Base-by-base conservation (phyloP, 2,113 vertebrate genomes). In the Bujurquina vittata region DNA sequence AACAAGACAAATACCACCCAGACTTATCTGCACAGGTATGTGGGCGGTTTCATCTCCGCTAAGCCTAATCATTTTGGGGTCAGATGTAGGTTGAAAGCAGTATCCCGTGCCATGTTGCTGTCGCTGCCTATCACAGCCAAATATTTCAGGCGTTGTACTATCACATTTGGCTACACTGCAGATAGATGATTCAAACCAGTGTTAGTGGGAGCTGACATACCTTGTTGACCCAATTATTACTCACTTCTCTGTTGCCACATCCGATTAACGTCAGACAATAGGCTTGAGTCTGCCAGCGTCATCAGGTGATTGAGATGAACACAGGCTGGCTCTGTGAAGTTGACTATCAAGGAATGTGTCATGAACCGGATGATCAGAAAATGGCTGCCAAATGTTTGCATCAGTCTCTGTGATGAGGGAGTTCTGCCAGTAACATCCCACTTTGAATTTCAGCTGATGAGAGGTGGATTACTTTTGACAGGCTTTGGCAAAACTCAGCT, bases 141-240 rank as follows among this genome's bases (percentile, higher is more conserved):
- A 90, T 89, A 88, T 84, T 90, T 89, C 85, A 90, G 72, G 84
- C 74, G 57, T 88, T 83, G 72, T 84, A 77, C 87, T 46, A 76
- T 89, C 80, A 88, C 80, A 29, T 90, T 93, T 94, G 88, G 92
- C 89, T 84, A 23, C 3, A 54, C 81, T 87, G 84, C 79, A 88
- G 83, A 91, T 86, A 76, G 83, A 89, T 93, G 93, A 94, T 92
- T 94, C 90, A 93, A 61, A 80, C 26, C 15, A 55, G 84, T 85
- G 86, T 91, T 88, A 91, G 91, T 90, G 86, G 82, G 75, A 91
- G 52, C 88, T 77, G 87, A 91, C 91, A 86, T 93, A 95, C 92
- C 94, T 94, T 91, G 92, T 92, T 94, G 90, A 93, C 93, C 91
- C 87, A 92, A 88, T 94, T 93, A 94, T 94, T 94, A 93, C 89